Evolutionary conservation across 1,140 invertebrate genomes (phyloP), one percentile per base, ranked within the genome.

Genomic region (Pseudobourletiella spinata): DNA sequence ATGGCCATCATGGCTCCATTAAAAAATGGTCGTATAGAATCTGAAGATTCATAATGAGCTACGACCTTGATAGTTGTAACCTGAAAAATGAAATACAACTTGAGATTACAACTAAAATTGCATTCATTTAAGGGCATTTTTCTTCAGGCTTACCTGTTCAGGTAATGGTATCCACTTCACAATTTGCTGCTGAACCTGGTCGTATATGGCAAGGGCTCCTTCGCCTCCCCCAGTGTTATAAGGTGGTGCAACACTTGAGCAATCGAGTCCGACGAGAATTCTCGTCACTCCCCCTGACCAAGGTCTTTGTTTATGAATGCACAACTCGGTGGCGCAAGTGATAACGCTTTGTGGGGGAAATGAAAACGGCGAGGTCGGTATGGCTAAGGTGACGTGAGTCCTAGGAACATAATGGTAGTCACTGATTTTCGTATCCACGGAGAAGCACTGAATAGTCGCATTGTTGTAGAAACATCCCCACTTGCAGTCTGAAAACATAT

Each of bases 1-100:
- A 82, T 74, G 46, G 67, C 67, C 55, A 68, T 63, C 65, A 69
- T 64, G 0, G 68, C 62, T 29, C 52, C 59, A 51, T 65, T 66
- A 39, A 64, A 66, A 30, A 66, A 63, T 3, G 67, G 67, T 1
- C 55, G 30, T 6, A 29, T 57, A 24, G 43, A 22, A 8, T 52
- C 61, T 16, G 50, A 52, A 52, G 61, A 54, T 57, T 66, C 64
- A 44, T 25, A 64, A 54, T 69, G 61, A 44, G 44, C 59, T 1
- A 69, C n/a, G 2, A 66, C 57, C 8, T 26, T 35, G 2, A 69
- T 25, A 60, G 57, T 62, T 3, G 61, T 29, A 3, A 69, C 67
- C 67, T 69, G 3, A 6, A 61, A 57, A 39, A 50, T 20, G 54
- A n/a, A n/a, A n/a, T n/a, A n/a, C n/a, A n/a, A 42, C 25, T 25